Evolutionary conservation across 2,797 vertebrate genomes (phyloP).

Genomic region (Myotis findleyi): DNA sequence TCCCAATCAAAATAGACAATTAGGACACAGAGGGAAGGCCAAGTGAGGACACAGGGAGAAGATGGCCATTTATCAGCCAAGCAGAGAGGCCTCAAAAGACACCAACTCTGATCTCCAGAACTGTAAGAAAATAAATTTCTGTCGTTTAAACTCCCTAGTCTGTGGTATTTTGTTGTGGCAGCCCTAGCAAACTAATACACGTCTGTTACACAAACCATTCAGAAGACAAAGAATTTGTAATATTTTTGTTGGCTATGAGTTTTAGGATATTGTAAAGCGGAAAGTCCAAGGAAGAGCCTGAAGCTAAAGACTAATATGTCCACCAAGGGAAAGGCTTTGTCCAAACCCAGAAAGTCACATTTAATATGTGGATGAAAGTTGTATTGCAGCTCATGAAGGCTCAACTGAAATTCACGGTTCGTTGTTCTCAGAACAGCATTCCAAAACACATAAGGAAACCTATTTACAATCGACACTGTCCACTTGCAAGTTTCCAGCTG

Average conservation of each 20-base stretch:
- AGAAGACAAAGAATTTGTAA: background rate
- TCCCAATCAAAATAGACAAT: background rate
- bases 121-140: background rate
- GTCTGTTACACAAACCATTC: background rate
- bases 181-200: background rate
- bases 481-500: slow-evolving; percentile 64
- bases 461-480: slow-evolving; percentile 28
- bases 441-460: slow-evolving; percentile 61
- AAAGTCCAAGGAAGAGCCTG: background rate
- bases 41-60: background rate
- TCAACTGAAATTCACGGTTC: background rate
- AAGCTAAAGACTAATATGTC: background rate
- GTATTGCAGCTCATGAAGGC: background rate
- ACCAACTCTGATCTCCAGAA: background rate
- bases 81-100: background rate
- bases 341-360: background rate
- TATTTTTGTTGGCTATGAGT: background rate
- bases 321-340: background rate
- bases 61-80: background rate
- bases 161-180: background rate
- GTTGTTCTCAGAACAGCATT: slow-evolving; percentile 45
- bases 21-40: background rate
- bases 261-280: background rate
- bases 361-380: background rate
- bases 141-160: background rate